phyloP scores from a whole-genome alignment of 1,140 invertebrate species.

The Drosophila bocqueti region DNA sequence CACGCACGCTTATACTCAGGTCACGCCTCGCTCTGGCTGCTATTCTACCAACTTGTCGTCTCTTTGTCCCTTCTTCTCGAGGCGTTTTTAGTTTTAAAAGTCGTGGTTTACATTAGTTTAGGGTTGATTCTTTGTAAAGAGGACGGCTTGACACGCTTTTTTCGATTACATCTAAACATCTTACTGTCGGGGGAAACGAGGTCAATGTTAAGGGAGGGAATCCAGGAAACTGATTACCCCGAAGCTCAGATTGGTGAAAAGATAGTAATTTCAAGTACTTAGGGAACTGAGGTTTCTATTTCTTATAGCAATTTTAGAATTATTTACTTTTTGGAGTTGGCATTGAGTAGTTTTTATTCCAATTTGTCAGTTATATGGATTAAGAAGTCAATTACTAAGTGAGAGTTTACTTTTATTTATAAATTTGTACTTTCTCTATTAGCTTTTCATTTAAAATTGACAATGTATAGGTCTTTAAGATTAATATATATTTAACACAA shows the following conservation, averaged over 20 bases:
- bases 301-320: not conserved
- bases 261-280: not conserved
- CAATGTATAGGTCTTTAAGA: not conserved
- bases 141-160: slow-evolving; percentile 79
- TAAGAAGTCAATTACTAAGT: not conserved
- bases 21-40: slow-evolving; percentile 43
- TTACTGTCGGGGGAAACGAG: slow-evolving; percentile 33
- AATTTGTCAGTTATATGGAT: not conserved
- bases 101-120: slow-evolving; percentile 58
- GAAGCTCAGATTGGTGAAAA: not conserved
- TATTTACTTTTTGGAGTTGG: not conserved
- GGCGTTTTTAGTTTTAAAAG: slow-evolving; percentile 46
- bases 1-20: slow-evolving; percentile 24
- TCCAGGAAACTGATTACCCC: slow-evolving; percentile 2
- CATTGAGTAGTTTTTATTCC: not conserved
- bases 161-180: slow-evolving; percentile 63
- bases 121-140: slow-evolving; percentile 71
- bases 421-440: not conserved
- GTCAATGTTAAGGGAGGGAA: slow-evolving; percentile 5
- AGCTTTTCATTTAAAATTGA: not conserved
- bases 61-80: slow-evolving; percentile 28
- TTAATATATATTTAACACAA: not conserved
- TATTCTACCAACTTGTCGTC: slow-evolving; percentile 48
- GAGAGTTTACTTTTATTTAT: not conserved
- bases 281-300: not conserved